Conservation (phyloP, 2,888 invertebrate species). For the Limenitis camilla region DNA sequence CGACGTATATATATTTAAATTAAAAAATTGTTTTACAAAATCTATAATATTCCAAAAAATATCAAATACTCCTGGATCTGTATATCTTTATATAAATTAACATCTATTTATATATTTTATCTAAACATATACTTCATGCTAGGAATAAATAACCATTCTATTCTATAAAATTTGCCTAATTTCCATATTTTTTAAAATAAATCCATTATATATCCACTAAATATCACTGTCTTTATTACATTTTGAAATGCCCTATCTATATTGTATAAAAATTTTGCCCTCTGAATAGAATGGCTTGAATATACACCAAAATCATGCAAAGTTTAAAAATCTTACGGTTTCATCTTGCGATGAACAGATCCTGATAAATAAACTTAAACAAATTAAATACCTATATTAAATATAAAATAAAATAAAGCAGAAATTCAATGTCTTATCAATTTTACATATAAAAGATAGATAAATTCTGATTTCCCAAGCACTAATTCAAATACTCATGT, state of each 20-base stretch:
- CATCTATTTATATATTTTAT: background rate
- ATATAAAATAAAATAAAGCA: slow-evolving; percentile 18
- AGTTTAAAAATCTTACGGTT: slow-evolving; percentile 39
- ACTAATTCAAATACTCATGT: too few relatives aligned
- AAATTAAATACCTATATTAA: slow-evolving; percentile 4
- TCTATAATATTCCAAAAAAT: too few relatives aligned
- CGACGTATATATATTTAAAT: background rate
- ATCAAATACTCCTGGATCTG: slow-evolving; percentile 5
- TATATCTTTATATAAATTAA: background rate
- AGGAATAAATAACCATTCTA: slow-evolving; percentile 22
- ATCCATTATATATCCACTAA: background rate
- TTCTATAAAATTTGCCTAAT: slow-evolving; percentile 8
- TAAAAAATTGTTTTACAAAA: background rate
- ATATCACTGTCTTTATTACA: too few relatives aligned
- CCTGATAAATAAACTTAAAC: slow-evolving; percentile 30
- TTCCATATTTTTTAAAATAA: background rate
- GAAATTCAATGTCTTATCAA: too few relatives aligned
- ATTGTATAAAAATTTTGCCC: background rate
- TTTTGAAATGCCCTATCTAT: background rate
- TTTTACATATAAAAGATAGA: too few relatives aligned
- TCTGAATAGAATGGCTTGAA: slow-evolving; percentile 39
- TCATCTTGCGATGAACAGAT: slow-evolving; percentile 29
- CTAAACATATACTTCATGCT: slow-evolving; percentile 19
- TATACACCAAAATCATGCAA: slow-evolving; percentile 30
- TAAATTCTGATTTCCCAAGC: too few relatives aligned